These are phyloP conservation scores for Myodes glareolus DNA, from an alignment of 2,113 vertebrate species.

Conservation along the genomic window DNA sequence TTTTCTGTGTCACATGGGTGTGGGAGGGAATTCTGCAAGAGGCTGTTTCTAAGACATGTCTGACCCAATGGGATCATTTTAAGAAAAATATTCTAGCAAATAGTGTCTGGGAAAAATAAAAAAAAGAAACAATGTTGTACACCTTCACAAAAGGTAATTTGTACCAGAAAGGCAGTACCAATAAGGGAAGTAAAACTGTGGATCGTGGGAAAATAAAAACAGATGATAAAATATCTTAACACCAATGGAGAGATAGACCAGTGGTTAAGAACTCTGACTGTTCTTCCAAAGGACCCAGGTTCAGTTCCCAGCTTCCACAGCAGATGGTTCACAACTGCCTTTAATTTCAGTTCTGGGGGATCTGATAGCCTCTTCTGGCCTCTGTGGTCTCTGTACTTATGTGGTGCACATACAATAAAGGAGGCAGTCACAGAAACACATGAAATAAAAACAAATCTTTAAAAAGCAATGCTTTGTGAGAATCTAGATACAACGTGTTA, in stretches of 20 bases:
- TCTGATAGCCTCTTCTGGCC: not conserved
- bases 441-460: not conserved
- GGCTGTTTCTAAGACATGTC: not conserved
- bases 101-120: not conserved
- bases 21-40: not conserved
- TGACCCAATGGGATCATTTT: slow-evolving; percentile 5
- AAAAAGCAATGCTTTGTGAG: not conserved
- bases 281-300: not conserved
- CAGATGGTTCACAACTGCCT: not conserved
- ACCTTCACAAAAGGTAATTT: not conserved
- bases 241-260: not conserved
- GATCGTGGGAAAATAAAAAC: not conserved
- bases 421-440: not conserved
- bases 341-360: not conserved
- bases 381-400: not conserved
- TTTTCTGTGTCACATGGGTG: slow-evolving; percentile 7
- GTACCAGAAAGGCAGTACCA: not conserved
- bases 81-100: slow-evolving; percentile 30
- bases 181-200: not conserved
- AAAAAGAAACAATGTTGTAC: not conserved
- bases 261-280: not conserved
- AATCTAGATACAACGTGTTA: not conserved
- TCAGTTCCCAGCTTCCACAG: not conserved
- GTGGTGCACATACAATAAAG: not conserved
- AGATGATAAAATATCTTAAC: not conserved